These are phyloP conservation scores for Stenchaetothrips biformis DNA, from an alignment of 2,888 invertebrate species.

Conservation along the genomic window DNA sequence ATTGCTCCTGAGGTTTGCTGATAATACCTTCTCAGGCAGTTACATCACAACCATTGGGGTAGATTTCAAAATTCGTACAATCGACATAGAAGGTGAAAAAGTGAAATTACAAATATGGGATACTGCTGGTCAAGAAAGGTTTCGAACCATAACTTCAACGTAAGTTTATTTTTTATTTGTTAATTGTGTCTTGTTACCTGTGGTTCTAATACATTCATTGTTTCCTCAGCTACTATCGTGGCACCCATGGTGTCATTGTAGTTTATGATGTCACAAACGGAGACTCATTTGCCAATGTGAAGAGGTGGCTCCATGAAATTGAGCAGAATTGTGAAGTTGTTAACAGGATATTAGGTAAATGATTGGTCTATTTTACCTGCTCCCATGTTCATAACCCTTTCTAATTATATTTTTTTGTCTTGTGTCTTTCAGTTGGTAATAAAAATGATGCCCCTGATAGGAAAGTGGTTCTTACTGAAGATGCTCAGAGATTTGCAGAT, in stretches of 20 bases:
- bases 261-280: slow-evolving; percentile 99
- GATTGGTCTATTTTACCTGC: not conserved
- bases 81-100: slow-evolving; percentile 82
- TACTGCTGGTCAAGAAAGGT: slow-evolving; percentile 94
- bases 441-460: slow-evolving; percentile 92
- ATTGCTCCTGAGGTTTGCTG: slow-evolving; percentile 90
- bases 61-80: slow-evolving; percentile 98
- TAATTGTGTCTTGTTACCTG: not conserved
- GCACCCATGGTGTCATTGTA: slow-evolving; percentile 98
- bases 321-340: slow-evolving; percentile 99
- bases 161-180: slow-evolving; percentile 45
- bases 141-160: slow-evolving; percentile 98
- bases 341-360: slow-evolving; percentile 89
- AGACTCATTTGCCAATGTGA: slow-evolving; percentile 98
- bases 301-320: slow-evolving; percentile 98
- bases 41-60: slow-evolving; percentile 99
- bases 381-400: not conserved
- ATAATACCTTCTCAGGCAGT: slow-evolving; percentile 96
- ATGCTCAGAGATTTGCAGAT: slow-evolving; percentile 93
- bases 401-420: slow-evolving; percentile 22
- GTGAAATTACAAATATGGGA: slow-evolving; percentile 98
- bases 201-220: slow-evolving; percentile 23
- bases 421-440: slow-evolving; percentile 73
- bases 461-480: slow-evolving; percentile 94
- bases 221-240: slow-evolving; percentile 77